Base-by-base conservation (phyloP, 92 coral and sea anemone genomes). In the Parazoanthus swiftii region DNA sequence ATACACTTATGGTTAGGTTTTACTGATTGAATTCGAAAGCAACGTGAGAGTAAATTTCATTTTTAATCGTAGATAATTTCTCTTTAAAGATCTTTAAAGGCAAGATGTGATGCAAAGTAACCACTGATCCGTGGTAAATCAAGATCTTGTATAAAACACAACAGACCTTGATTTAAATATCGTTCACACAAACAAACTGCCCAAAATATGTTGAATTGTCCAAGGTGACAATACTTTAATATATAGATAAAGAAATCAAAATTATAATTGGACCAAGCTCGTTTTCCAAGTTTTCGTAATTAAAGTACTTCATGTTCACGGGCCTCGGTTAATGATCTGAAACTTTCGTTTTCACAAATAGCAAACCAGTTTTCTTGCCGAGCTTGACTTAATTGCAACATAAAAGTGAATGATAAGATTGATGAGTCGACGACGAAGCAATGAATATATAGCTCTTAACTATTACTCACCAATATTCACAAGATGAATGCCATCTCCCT, bases 401-500 rank as follows among this genome's bases (percentile, higher is more conserved):
- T 3, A 20, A 63, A 63, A 63, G 18, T 15, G 59, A 54, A 54
- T 0, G 59, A 54, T 54, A 13, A 54, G 59, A 54, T 77, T 43
- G 18, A 43, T 79, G 43, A n/a, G 37, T 6, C 43, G 10, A 23
- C 23, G 77, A 10, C 21, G 44, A 35, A 42, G 77, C n/a, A 35
- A 74, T 74, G 33, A 29, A 35, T 33, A 14, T 74, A 37, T 38
- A 16, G 39, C 8, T 39, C 70, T 63, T 5, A 35, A 29, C 11
- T 14, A 39, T n/a, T 20, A 65, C 99, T 92, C 87, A 97, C 99
- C 99, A 86, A 97, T 97, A 74, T 95, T 97, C 50, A 97, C 97
- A 11, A 97, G 93, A 56, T 97, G 93, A 23, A 97, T 97, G 0
- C 98, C 98, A 68, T 97, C 99, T 59, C 90, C 89, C 75, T 91